Base-by-base conservation (phyloP, 2,888 invertebrate species). In the Apodemia hepburni region DNA sequence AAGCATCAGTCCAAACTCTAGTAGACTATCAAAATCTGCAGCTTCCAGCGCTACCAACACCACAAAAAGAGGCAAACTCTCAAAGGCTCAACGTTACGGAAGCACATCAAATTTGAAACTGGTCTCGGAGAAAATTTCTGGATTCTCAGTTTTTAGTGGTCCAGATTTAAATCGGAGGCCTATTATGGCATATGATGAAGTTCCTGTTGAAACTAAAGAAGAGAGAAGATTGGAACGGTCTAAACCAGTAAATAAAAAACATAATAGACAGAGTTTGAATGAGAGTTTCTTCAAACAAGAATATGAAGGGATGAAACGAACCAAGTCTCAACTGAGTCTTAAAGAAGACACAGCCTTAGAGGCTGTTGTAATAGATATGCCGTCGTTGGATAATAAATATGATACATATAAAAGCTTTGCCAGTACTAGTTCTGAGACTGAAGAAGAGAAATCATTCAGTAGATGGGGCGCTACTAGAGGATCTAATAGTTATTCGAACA, bases 391-490 rank as follows among this genome's bases (percentile, higher is more conserved):
- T 0, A 72, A 71, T 0, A 75, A 77, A 3, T 85, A 84, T 17
- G 78, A 78, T 8, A 82, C 86, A 0, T 68, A 76, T 38, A 80
- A 76, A 2, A 85, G 85, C 29, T 74, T 69, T 0, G 79, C 78
- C 0, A 84, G 84, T 0, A 69, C 67, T 4, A 71, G 72, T 51
- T 80, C 66, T 60, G 75, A 29, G 51, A 82, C 74, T 15, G 70
- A 65, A 64, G 83, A 66, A 51, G 75, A 69, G 15, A 79, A 68
- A 11, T 78, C 77, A 3, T 84, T 89, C 60, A 92, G 87, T 33
- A 69, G 87, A 0, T 92, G 93, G 93, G 88, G 93, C 1, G 77
- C 87, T 0, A 82, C 92, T 0, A 76, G 93, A 0, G 92, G 22
- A 0, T 93, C 93, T 0, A 92, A 93, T 57, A 93, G 88, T 27